Conservation (phyloP, 2,888 invertebrate genomes). For the Linhomoeus sp. region DNA sequence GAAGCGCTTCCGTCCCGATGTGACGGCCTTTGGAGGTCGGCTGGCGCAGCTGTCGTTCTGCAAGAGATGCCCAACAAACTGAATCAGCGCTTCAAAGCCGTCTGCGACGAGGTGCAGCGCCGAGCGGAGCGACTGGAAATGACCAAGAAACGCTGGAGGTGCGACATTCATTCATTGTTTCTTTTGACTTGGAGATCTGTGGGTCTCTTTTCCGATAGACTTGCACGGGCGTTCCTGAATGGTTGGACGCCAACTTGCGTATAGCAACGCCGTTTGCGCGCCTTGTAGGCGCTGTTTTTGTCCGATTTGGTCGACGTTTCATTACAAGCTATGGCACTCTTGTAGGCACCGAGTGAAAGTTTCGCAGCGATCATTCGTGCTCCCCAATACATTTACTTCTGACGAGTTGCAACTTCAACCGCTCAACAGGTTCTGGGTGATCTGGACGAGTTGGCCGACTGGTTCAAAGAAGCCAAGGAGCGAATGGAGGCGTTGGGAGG, state of each 20-base stretch:
- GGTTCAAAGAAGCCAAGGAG: conserved; percentile 78
- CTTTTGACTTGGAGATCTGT: too few relatives aligned
- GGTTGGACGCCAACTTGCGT: too few relatives aligned
- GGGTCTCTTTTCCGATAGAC: too few relatives aligned
- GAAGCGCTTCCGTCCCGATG: conserved; percentile 46
- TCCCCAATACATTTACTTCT: neutral
- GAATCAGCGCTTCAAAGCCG: conserved; percentile 79
- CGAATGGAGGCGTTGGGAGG: conserved; percentile 61
- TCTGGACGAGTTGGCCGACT: conserved; percentile 81
- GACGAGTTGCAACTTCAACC: too few relatives aligned
- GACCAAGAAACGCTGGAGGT: conserved; percentile 36
- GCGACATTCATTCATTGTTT: too few relatives aligned
- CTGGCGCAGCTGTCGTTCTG: conserved; percentile 56
- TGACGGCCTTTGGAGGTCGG: conserved; percentile 72
- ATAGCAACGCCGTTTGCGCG: neutral
- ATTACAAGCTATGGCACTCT: too few relatives aligned
- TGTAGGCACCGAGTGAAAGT: too few relatives aligned
- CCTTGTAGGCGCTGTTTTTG: neutral
- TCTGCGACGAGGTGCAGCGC: conserved; percentile 83
- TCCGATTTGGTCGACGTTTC: neutral
- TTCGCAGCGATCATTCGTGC: too few relatives aligned
- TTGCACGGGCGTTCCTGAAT: too few relatives aligned
- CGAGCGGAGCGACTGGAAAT: conserved; percentile 76
- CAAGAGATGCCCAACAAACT: conserved; percentile 79
- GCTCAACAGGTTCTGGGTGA: conserved; percentile 67